Evolutionary conservation across 2,113 vertebrate genomes (phyloP).

Genomic region (Nothoprocta perdicaria): DNA sequence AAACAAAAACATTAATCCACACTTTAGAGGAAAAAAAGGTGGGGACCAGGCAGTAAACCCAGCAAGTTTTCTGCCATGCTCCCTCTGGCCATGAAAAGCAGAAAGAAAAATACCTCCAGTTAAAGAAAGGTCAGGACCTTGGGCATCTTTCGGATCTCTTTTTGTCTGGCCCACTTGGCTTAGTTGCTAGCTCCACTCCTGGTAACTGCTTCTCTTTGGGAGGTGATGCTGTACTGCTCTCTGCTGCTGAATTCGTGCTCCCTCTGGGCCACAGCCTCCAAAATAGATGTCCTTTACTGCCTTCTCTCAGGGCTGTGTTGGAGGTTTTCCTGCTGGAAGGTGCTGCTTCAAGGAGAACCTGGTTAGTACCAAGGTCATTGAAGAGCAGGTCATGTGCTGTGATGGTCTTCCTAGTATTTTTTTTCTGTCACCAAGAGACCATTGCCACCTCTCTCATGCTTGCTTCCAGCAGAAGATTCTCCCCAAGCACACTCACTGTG

Average conservation of each 20-base stretch:
- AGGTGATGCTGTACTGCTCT: background rate
- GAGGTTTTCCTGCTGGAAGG: background rate
- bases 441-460: background rate
- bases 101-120: background rate
- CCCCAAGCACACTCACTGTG: background rate
- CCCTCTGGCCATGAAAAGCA: background rate
- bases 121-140: background rate
- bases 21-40: background rate
- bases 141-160: background rate
- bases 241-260: background rate
- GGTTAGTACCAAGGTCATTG: background rate
- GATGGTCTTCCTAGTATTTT: background rate
- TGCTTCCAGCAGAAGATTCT: background rate
- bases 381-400: background rate
- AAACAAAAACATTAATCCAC: constrained; percentile 45
- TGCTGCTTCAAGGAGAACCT: background rate
- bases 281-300: background rate
- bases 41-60: background rate
- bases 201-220: background rate
- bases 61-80: background rate
- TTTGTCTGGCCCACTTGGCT: background rate
- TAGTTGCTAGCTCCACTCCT: background rate
- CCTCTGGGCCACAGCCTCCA: background rate
- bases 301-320: background rate
- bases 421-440: background rate